Conservation (phyloP, 2,113 vertebrate genomes). For the Centrocercus urophasianus region DNA sequence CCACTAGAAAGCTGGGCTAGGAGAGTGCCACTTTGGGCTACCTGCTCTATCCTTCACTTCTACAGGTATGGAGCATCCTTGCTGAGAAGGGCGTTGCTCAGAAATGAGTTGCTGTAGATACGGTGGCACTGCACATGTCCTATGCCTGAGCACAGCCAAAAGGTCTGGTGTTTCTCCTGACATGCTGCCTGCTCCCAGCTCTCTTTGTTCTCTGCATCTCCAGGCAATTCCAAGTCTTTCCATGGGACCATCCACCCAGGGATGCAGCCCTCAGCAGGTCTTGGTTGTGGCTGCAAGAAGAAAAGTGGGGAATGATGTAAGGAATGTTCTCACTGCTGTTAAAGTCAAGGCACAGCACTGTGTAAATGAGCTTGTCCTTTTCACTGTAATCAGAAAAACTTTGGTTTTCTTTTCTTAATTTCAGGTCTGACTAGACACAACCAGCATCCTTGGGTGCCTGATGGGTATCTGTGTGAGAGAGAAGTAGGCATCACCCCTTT, state of each 20-base stretch:
- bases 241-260: background rate
- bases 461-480: background rate
- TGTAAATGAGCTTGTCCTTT: background rate
- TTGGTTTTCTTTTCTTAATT: background rate
- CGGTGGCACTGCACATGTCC: background rate
- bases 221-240: background rate
- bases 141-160: background rate
- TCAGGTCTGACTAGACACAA: background rate
- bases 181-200: background rate
- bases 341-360: background rate
- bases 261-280: background rate
- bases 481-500: fast-evolving
- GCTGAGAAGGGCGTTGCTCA: background rate
- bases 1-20: background rate
- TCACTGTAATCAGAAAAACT: background rate
- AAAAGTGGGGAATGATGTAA: background rate
- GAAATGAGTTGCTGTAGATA: background rate
- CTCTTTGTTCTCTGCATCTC: background rate
- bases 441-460: background rate
- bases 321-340: background rate
- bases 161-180: background rate
- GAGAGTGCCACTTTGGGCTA: background rate
- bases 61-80: background rate
- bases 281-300: background rate
- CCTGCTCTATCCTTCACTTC: background rate